Evolutionary conservation across 1,140 invertebrate species (phyloP).

Genomic region (Sarcophaga bullata): DNA sequence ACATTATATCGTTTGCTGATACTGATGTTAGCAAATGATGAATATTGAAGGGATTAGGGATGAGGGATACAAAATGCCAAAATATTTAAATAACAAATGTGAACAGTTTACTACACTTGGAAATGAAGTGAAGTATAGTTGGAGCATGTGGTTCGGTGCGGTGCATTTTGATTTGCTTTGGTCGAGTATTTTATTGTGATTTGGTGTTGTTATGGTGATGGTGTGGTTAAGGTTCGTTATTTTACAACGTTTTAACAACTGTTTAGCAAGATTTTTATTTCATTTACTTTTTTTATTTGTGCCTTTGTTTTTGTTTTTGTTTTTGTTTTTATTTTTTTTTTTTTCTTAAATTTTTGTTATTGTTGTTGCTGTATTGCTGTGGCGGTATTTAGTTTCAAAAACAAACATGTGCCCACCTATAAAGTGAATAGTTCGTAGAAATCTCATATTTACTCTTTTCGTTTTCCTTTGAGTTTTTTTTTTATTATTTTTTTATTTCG

Average conservation of each 20-base stretch:
- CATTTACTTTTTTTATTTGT: neutral
- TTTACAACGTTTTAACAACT: slow-evolving; percentile 38
- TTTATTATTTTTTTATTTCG: neutral
- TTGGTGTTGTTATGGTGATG: neutral
- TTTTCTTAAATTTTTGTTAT: no score
- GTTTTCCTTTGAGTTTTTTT: neutral
- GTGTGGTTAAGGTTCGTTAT: slow-evolving; percentile 18
- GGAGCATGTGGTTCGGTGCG: no score
- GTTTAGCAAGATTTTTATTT: slow-evolving; percentile 10
- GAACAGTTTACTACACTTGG: no score
- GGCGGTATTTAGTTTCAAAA: slow-evolving; percentile 19
- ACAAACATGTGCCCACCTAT: slow-evolving; percentile 35
- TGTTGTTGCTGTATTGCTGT: slow-evolving; percentile 15
- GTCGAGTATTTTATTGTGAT: neutral
- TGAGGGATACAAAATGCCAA: no score
- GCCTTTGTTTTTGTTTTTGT: neutral
- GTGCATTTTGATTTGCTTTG: no score
- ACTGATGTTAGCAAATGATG: no score
- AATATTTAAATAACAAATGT: no score
- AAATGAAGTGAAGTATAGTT: no score
- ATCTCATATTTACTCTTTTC: slow-evolving; percentile 14
- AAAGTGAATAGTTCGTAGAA: slow-evolving; percentile 36
- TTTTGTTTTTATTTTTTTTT: neutral
- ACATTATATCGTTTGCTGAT: no score
- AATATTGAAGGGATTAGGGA: no score